Percentiles rank a stretch among this genome's conserved stretches.
phyloP scores from a whole-genome alignment of 2,888 invertebrate species.

The Caenorhabditis wallacei region DNA sequence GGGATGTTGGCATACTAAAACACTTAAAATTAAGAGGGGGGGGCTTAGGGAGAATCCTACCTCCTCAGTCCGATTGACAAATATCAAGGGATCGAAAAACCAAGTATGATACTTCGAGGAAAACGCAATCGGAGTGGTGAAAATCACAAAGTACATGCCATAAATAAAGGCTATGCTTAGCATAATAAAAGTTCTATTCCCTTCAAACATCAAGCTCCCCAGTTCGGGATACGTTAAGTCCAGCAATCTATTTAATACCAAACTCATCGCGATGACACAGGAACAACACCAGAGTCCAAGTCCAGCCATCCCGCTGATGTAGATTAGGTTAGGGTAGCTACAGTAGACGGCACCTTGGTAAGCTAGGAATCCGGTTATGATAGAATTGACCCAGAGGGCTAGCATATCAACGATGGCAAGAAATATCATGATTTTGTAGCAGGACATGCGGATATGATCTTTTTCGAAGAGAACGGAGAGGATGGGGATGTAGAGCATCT shows the following conservation, averaged over 20 bases:
- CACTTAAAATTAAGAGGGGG: neutral
- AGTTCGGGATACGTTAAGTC: slow-evolving; percentile 15
- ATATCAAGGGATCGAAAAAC: slow-evolving; percentile 59
- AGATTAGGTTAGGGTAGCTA: slow-evolving; percentile 48
- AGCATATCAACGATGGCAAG: slow-evolving; percentile 50
- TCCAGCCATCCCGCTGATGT: slow-evolving; percentile 46
- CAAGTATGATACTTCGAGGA: slow-evolving; percentile 52
- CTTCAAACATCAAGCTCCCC: slow-evolving; percentile 34
- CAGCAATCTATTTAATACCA: slow-evolving; percentile 47
- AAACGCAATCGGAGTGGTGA: slow-evolving; percentile 48
- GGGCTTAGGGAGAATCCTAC: neutral
- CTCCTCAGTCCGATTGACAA: slow-evolving; percentile 36
- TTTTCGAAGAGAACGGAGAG: slow-evolving; percentile 42
- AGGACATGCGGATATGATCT: slow-evolving; percentile 42
- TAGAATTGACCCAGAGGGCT: slow-evolving; percentile 51
- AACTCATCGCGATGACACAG: slow-evolving; percentile 51
- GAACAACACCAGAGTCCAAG: slow-evolving; percentile 54
- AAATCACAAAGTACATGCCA: slow-evolving; percentile 50
- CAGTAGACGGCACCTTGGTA: slow-evolving; percentile 50
- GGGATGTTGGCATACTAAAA: slow-evolving; percentile 60
- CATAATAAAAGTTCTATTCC: slow-evolving; percentile 42
- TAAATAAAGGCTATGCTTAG: slow-evolving; percentile 45
- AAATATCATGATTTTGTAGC: slow-evolving; percentile 61
- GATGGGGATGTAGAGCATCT: slow-evolving; percentile 54
- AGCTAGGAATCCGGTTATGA: slow-evolving; percentile 50